Evolutionary conservation across 2,113 vertebrate genomes (phyloP).

Genomic region (Hipposideros armiger): DNA sequence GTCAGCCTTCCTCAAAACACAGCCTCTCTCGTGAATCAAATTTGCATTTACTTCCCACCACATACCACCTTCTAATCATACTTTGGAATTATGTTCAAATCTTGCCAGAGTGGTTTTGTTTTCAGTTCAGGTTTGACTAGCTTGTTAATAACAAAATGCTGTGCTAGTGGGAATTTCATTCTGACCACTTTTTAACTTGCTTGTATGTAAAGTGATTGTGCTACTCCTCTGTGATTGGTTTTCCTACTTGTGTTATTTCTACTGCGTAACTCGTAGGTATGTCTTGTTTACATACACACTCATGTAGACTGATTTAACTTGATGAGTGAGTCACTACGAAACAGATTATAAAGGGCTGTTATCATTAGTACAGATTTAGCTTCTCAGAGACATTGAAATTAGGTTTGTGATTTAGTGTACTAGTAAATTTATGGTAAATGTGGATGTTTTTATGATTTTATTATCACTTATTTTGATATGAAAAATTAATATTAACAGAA

Average conservation of each 20-base stretch:
- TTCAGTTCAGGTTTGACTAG: constrained; percentile 33
- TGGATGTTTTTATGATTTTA: constrained; percentile 22
- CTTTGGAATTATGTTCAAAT: constrained; percentile 4
- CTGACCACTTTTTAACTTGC: neutral
- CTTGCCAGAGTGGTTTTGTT: constrained; percentile 4
- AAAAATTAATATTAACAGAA: constrained; percentile 38
- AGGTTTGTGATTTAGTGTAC: constrained; percentile 16
- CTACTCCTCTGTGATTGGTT: neutral
- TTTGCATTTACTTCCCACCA: neutral
- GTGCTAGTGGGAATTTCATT: neutral
- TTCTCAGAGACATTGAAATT: constrained; percentile 47
- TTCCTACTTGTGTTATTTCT: constrained; percentile 1
- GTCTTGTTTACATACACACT: neutral
- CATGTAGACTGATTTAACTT: constrained; percentile 35
- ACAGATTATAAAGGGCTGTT: constrained; percentile 23
- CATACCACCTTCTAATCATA: constrained; percentile 33
- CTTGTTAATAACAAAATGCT: neutral
- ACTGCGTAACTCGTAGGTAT: neutral
- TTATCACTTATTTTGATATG: constrained; percentile 13
- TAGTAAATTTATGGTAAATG: constrained; percentile 51
- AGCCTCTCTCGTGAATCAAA: neutral
- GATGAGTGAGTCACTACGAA: neutral
- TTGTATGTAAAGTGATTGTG: neutral
- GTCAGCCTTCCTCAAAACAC: constrained; percentile 37
- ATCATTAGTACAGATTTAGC: constrained; percentile 32